Conservation (phyloP, 2,113 vertebrate species). For the Otolemur garnettii region DNA sequence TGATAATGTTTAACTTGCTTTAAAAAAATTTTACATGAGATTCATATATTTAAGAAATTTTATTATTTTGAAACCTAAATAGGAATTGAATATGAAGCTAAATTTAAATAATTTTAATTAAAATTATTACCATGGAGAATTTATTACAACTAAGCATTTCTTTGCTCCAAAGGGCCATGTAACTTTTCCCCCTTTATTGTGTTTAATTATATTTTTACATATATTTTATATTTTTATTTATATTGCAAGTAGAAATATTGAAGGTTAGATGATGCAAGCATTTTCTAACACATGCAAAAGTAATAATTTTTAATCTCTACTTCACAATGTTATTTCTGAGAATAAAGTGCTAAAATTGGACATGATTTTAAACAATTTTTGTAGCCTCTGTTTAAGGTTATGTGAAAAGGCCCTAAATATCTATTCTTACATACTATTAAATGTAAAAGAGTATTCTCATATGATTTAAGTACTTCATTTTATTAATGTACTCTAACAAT, state of each 20-base stretch:
- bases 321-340: slow-evolving; percentile 52
- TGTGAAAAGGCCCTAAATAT: slow-evolving; percentile 27
- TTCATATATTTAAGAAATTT: slow-evolving; percentile 64
- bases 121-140: slow-evolving; percentile 57
- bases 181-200: neutral
- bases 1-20: slow-evolving; percentile 56
- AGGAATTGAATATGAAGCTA: slow-evolving; percentile 63
- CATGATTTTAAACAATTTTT: slow-evolving; percentile 50
- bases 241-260: slow-evolving; percentile 60
- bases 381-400: slow-evolving; percentile 13
- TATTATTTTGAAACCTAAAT: slow-evolving; percentile 64
- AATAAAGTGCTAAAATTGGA: slow-evolving; percentile 30
- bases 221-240: slow-evolving; percentile 54
- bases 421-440: slow-evolving; percentile 51
- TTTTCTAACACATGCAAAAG: slow-evolving; percentile 16
- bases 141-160: slow-evolving; percentile 55
- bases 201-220: slow-evolving; percentile 43
- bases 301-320: slow-evolving; percentile 14
- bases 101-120: slow-evolving; percentile 72
- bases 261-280: slow-evolving; percentile 3
- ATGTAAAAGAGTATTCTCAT: slow-evolving; percentile 30
- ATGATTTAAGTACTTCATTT: slow-evolving; percentile 33
- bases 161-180: neutral
- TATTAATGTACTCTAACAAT: slow-evolving; percentile 64
- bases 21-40: slow-evolving; percentile 58